Percentiles rank a stretch among this genome's conserved stretches.
These are phyloP conservation scores for human (Homo sapiens) DNA, from an alignment of 2,113 vertebrate genomes.

Conservation along the genomic window DNA sequence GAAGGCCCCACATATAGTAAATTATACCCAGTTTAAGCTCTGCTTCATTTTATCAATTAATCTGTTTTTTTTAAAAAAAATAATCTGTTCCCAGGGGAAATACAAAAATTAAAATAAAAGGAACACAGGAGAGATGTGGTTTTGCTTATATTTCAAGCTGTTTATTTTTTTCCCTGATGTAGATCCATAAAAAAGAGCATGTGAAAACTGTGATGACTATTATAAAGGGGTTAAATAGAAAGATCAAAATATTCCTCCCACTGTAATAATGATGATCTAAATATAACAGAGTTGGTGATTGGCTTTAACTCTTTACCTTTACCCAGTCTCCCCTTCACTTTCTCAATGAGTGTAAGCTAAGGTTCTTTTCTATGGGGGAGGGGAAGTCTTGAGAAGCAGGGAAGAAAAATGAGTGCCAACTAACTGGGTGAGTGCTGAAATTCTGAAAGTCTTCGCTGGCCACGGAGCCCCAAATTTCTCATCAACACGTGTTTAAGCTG, in stretches of 20 bases:
- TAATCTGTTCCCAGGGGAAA: not conserved
- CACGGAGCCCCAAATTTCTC: not conserved
- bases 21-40: not conserved
- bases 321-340: not conserved
- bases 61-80: not conserved
- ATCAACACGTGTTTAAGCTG: not conserved
- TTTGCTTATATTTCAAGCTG: not conserved
- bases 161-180: not conserved
- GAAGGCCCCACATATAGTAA: not conserved
- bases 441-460: not conserved
- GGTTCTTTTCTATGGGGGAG: not conserved
- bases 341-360: not conserved
- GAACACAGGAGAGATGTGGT: not conserved
- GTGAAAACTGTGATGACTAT: not conserved
- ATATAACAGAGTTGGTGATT: not conserved
- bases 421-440: not conserved
- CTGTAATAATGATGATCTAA: not conserved
- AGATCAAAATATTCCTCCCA: not conserved
- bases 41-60: not conserved
- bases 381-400: not conserved
- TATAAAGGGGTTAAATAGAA: not conserved
- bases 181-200: not conserved
- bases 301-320: not conserved
- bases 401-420: not conserved
- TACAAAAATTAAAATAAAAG: not conserved